Conservation (phyloP, 2,888 invertebrate genomes). For the Thecocarcelia acutangulata region DNA sequence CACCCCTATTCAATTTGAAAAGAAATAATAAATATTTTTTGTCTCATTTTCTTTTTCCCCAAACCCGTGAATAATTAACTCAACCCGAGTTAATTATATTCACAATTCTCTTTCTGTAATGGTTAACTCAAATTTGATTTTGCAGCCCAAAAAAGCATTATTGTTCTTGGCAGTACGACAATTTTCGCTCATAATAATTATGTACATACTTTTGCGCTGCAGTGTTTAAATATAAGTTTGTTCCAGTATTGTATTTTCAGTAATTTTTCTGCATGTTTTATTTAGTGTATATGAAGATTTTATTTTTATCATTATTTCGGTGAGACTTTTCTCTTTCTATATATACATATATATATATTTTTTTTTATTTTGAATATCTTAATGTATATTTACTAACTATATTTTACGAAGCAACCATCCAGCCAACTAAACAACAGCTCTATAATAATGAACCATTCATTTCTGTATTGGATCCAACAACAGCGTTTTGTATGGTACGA, state of each 20-base stretch:
- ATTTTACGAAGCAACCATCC: conserved; percentile 52
- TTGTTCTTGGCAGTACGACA: too few relatives aligned
- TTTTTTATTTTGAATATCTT: conserved; percentile 47
- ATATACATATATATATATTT: too few relatives aligned
- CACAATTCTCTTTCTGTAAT: too few relatives aligned
- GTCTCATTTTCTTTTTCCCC: too few relatives aligned
- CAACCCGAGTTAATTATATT: too few relatives aligned
- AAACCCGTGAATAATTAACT: too few relatives aligned
- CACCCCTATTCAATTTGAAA: too few relatives aligned
- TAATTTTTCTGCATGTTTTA: conserved; percentile 51
- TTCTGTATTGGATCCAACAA: conserved; percentile 31
- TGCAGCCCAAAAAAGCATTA: too few relatives aligned
- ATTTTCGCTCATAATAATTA: too few relatives aligned
- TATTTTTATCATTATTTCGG: conserved; percentile 66
- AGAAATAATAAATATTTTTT: too few relatives aligned
- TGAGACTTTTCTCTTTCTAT: conserved; percentile 63
- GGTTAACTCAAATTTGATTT: too few relatives aligned
- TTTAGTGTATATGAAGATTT: conserved; percentile 65
- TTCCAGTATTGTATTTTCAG: conserved; percentile 36
- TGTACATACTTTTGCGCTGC: conserved; percentile 21
- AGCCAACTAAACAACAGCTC: conserved; percentile 37
- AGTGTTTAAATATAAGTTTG: conserved; percentile 34
- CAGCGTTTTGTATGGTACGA: conserved; percentile 27
- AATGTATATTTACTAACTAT: conserved; percentile 38
- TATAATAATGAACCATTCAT: conserved; percentile 29